Conservation (phyloP, 2,888 invertebrate genomes). For the Drosophila helvetica region DNA sequence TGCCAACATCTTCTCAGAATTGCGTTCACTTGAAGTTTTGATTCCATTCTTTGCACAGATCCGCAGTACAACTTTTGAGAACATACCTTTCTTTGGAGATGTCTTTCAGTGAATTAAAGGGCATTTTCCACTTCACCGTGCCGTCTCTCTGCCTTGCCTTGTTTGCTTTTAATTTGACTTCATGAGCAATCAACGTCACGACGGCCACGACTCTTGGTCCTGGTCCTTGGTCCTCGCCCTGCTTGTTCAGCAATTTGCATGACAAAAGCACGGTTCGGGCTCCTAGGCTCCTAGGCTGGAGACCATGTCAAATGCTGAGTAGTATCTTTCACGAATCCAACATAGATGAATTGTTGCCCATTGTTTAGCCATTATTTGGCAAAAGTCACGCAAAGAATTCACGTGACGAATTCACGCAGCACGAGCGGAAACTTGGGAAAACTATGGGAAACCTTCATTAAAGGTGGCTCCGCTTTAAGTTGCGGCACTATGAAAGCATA, state of each 20-base stretch:
- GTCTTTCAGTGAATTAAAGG: background rate
- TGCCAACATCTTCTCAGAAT: background rate
- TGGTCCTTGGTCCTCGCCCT: constrained; percentile 24
- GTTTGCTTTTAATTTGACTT: constrained; percentile 74
- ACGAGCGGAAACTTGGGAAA: constrained; percentile 3
- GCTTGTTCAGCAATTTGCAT: constrained; percentile 74
- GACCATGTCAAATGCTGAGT: constrained; percentile 29
- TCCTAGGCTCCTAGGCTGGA: background rate
- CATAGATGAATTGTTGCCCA: constrained; percentile 2
- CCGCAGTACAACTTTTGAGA: too few relatives aligned
- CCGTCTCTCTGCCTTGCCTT: constrained; percentile 8
- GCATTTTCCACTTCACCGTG: background rate
- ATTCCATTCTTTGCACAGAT: background rate
- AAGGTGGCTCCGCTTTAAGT: constrained; percentile 41
- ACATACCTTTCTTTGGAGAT: background rate
- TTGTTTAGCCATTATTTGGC: constrained; percentile 54
- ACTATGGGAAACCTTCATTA: background rate
- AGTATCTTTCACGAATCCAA: constrained; percentile 22
- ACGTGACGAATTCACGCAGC: constrained; percentile 19
- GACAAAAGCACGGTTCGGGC: constrained; percentile 67
- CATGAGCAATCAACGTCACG: constrained; percentile 46
- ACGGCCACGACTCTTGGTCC: constrained; percentile 9
- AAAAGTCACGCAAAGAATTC: constrained; percentile 58
- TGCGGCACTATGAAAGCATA: constrained; percentile 46
- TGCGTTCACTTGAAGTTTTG: background rate